Base-by-base conservation (phyloP, 2,113 vertebrate genomes). In the Colistium nudipinnis region DNA sequence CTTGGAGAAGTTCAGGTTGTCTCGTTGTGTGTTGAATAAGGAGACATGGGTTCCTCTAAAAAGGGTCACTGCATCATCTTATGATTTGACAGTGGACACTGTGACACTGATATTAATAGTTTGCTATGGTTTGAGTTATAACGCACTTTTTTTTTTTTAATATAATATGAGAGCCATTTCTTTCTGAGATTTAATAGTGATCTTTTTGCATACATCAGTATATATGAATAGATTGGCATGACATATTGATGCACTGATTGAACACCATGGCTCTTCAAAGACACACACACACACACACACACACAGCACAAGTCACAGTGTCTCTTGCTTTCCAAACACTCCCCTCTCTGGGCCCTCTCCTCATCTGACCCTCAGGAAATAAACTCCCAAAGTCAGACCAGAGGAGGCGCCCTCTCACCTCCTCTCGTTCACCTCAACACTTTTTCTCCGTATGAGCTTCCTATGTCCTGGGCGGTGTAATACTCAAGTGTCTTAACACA, bases 401-500 rank as follows among this genome's bases (percentile, higher is more conserved):
- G 31, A 6, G 22, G 39, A 70, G 45, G 36, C 13, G 25, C 57
- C 22, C 27, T 57, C 47, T 48, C 66, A 43, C 59, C 48, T 62
- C 55, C 56, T 43, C 53, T 57, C 51, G 56, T 66, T 70, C 61
- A 51, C 62, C 55, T 75, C 30, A 39, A 1, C 44, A 35, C 54
- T 24, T 22, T 19, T 31, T 75, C 66, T n/a, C 73, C 38, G 16
- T 39, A 11, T 52, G 45, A 74, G 31, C 51, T 22, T 39, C 47
- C 19, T 41, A 31, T 30, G 57, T 71, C 57, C 60, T 13, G 38
- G 5, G 1, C n/a, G 45, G 62, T 71, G 64, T 47, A 64, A 82
- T 73, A 75, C 63, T 62, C 77, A 66, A 64, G 55, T 39, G 62
- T 75, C 72, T 80, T n/a, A 77, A 83, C 64, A 76, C 33, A 35